Evolutionary conservation across 2,888 invertebrate genomes (phyloP).

Genomic region (Andrena flavipes): DNA sequence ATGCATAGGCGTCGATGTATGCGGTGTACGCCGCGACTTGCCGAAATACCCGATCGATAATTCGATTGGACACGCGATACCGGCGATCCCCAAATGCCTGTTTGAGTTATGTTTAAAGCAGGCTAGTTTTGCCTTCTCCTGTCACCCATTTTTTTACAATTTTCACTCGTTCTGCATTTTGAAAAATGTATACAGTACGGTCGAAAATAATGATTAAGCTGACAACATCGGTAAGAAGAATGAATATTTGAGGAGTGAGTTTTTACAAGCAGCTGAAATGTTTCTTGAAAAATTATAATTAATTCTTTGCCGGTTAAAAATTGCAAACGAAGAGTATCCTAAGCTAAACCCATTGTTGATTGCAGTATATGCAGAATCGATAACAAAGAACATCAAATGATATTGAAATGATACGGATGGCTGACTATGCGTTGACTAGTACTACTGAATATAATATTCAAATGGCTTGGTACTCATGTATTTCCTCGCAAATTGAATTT

Average conservation of each 20-base stretch:
- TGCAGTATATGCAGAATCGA: not conserved
- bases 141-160: not conserved
- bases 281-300: not conserved
- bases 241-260: not conserved
- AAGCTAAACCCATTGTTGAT: not conserved
- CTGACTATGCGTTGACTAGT: not conserved
- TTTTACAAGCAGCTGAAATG: not conserved
- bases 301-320: not conserved
- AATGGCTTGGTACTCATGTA: not conserved
- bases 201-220: not conserved
- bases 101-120: conserved; percentile 11
- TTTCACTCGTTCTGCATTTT: not conserved
- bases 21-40: conserved; percentile 26
- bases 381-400: not conserved
- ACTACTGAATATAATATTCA: not conserved
- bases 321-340: not conserved
- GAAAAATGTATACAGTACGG: not conserved
- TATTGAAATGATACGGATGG: not conserved
- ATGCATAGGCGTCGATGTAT: conserved; percentile 65
- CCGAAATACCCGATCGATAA: conserved; percentile 39
- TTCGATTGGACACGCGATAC: conserved; percentile 32
- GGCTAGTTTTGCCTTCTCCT: not conserved
- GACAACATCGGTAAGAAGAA: not conserved
- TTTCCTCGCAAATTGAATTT: no score
- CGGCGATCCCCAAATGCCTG: conserved; percentile 21